A percentile compares a stretch with the other conserved stretches of the same genome.
These are phyloP conservation scores for Sipha flava DNA, from an alignment of 1,140 invertebrate species.

Conservation along the genomic window DNA sequence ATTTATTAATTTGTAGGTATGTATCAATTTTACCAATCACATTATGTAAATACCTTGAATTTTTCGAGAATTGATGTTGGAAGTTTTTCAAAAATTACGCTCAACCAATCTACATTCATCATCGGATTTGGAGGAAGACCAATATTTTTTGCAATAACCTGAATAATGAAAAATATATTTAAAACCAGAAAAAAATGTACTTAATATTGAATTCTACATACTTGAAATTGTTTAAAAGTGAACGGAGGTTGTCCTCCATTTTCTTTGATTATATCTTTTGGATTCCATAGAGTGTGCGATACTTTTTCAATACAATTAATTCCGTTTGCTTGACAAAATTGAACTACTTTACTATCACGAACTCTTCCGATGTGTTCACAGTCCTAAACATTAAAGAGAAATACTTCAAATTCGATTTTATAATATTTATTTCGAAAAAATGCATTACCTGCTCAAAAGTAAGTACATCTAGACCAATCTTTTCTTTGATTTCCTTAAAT, in stretches of 20 bases:
- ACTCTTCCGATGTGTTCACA: constrained; percentile 51
- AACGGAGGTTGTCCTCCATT: constrained; percentile 63
- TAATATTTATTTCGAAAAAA: neutral
- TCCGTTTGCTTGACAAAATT: constrained; percentile 49
- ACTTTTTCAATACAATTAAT: constrained; percentile 53
- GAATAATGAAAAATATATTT: neutral
- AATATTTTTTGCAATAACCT: neutral
- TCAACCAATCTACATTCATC: neutral
- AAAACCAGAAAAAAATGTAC: no score
- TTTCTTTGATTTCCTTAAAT: constrained; percentile 50
- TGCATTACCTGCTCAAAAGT: constrained; percentile 53
- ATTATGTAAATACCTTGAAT: constrained; percentile 7
- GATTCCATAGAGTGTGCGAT: constrained; percentile 65
- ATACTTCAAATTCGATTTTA: neutral
- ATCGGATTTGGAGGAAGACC: neutral
- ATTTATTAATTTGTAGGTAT: no score
- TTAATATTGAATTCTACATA: constrained; percentile 40
- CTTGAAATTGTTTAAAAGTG: constrained; percentile 65
- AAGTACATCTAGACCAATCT: constrained; percentile 49
- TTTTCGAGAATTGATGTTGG: neutral
- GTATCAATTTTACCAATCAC: no score
- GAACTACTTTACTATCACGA: constrained; percentile 53
- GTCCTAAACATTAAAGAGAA: neutral
- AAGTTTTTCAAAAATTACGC: neutral
- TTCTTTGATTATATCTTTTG: constrained; percentile 54